These are phyloP conservation scores for Magallana ariakensis DNA, from an alignment of 1,140 invertebrate species.

Conservation along the genomic window DNA sequence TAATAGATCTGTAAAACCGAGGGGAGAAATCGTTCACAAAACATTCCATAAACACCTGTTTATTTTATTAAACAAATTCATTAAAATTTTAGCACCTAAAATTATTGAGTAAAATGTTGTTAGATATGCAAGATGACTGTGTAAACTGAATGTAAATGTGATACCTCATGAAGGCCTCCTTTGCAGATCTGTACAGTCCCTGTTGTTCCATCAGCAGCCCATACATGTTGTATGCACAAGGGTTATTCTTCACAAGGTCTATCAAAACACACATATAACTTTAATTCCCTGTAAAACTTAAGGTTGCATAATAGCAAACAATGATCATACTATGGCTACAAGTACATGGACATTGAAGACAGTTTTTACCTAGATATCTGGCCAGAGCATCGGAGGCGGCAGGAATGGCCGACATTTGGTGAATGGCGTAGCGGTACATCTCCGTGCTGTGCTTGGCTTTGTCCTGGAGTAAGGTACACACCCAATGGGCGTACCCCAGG, in stretches of 20 bases:
- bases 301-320: background rate
- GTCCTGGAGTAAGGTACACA: constrained; percentile 86
- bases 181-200: constrained; percentile 84
- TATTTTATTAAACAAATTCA: too few relatives aligned
- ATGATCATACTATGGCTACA: background rate
- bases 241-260: constrained; percentile 83
- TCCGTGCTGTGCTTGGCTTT: constrained; percentile 80
- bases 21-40: background rate
- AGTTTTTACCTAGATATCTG: constrained; percentile 84
- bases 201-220: constrained; percentile 89
- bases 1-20: constrained; percentile 79
- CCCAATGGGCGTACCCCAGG: constrained; percentile 88
- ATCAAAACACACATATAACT: constrained; percentile 61
- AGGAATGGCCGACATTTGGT: constrained; percentile 89
- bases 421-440: constrained; percentile 86
- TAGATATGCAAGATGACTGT: too few relatives aligned
- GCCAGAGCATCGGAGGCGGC: constrained; percentile 87
- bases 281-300: too few relatives aligned
- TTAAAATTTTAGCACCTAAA: too few relatives aligned
- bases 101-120: too few relatives aligned
- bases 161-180: constrained; percentile 80
- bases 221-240: constrained; percentile 87
- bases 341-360: too few relatives aligned
- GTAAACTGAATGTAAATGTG: too few relatives aligned
- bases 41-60: background rate